These are phyloP conservation scores for Forbesichthys agassizii DNA, from an alignment of 2,113 vertebrate genomes.

Conservation along the genomic window DNA sequence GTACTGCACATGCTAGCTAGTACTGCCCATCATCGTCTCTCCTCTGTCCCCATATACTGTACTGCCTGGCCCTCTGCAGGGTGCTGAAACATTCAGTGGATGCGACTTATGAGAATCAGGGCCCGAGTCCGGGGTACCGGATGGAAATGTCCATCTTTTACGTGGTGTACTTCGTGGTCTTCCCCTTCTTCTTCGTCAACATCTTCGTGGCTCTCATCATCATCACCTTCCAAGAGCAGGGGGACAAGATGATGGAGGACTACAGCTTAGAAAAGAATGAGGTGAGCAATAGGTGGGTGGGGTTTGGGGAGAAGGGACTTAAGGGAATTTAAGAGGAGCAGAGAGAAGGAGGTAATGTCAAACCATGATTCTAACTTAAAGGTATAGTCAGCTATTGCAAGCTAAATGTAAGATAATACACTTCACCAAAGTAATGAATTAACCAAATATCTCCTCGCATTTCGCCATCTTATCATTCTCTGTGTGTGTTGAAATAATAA, in stretches of 20 bases:
- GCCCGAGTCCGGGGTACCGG: slow-evolving; percentile 9
- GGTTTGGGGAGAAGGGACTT: background rate
- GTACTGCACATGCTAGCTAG: no score
- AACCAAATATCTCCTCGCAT: no score
- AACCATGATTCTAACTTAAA: no score
- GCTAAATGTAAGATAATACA: no score
- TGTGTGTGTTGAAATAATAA: no score
- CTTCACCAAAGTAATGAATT: no score
- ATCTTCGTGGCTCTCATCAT: slow-evolving; percentile 13
- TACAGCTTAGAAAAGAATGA: slow-evolving; percentile 13
- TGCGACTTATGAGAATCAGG: slow-evolving; percentile 11
- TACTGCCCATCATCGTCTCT: no score
- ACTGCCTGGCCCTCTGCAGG: background rate
- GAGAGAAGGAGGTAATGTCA: background rate
- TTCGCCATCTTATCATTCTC: no score
- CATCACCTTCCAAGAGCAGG: slow-evolving; percentile 10
- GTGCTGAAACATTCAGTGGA: slow-evolving; percentile 13
- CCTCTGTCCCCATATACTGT: no score
- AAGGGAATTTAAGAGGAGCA: background rate
- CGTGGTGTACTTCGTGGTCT: slow-evolving; percentile 13
- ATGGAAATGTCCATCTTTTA: slow-evolving; percentile 15
- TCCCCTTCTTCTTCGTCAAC: slow-evolving; percentile 18
- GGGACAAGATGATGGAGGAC: slow-evolving; percentile 14
- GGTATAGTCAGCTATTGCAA: no score
- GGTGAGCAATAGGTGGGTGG: background rate